Conservation (phyloP, 2,888 invertebrate genomes). For the Protodeltote pygarga region DNA sequence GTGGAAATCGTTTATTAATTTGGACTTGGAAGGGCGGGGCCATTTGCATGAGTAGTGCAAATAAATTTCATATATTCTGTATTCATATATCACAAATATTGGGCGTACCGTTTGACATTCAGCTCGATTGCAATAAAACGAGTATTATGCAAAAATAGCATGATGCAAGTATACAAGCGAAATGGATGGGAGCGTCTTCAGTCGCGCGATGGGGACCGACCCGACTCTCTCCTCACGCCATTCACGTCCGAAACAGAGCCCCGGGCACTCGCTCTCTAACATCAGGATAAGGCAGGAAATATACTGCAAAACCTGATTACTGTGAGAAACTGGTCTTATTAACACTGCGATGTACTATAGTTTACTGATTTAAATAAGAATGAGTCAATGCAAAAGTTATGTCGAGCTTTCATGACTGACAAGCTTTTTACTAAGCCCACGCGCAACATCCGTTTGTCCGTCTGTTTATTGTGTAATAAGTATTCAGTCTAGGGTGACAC, state of each 20-base stretch:
- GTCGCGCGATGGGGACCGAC: conserved; percentile 44
- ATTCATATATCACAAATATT: conserved; percentile 57
- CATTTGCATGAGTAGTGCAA: conserved; percentile 29
- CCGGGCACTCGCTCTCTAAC: conserved; percentile 49
- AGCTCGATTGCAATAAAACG: conserved; percentile 68
- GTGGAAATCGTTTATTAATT: conserved; percentile 13
- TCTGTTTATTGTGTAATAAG: too few relatives aligned
- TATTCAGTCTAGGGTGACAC: too few relatives aligned
- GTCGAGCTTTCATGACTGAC: too few relatives aligned
- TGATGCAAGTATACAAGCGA: conserved; percentile 66
- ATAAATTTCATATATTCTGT: conserved; percentile 43
- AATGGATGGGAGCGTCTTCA: conserved; percentile 64
- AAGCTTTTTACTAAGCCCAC: too few relatives aligned
- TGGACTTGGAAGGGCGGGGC: conserved; percentile 21
- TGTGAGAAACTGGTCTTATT: neutral
- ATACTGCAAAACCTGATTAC: conserved; percentile 6
- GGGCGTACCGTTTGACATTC: conserved; percentile 76
- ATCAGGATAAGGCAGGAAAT: conserved; percentile 35
- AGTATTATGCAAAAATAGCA: conserved; percentile 74
- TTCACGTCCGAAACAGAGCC: conserved; percentile 64
- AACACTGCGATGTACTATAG: neutral
- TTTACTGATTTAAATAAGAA: neutral
- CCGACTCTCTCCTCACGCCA: conserved; percentile 54
- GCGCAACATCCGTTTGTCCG: too few relatives aligned
- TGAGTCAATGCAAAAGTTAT: too few relatives aligned